Evolutionary conservation across 2,888 invertebrate species (phyloP).

Genomic region (Volucella zonaria): DNA sequence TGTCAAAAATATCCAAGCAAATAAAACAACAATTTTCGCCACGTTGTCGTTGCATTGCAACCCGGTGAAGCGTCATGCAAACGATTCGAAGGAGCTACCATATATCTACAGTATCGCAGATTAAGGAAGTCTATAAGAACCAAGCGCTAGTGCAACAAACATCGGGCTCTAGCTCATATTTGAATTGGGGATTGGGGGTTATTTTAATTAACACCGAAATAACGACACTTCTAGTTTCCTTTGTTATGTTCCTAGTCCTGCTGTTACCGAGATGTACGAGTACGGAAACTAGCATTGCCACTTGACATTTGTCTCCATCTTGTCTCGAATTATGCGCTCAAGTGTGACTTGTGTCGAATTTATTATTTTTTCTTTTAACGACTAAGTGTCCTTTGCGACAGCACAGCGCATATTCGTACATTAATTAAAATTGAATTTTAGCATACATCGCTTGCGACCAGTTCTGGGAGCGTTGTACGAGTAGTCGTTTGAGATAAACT

Average conservation of each 20-base stretch:
- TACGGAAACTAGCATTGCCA: slow-evolving; percentile 13
- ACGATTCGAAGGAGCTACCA: slow-evolving; percentile 4
- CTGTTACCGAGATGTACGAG: slow-evolving; percentile 5
- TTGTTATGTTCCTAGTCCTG: slow-evolving; percentile 6
- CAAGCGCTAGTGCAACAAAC: neutral
- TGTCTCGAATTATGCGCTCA: slow-evolving; percentile 37
- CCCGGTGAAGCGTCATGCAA: slow-evolving; percentile 13
- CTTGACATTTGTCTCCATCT: slow-evolving; percentile 48
- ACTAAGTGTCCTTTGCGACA: neutral
- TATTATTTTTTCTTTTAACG: slow-evolving; percentile 18
- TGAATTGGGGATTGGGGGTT: slow-evolving; percentile 5
- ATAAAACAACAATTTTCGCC: slow-evolving; percentile 31
- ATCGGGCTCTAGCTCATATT: neutral
- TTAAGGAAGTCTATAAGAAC: neutral
- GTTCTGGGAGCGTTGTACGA: neutral
- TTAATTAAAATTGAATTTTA: slow-evolving; percentile 40
- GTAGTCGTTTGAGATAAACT: too few relatives aligned
- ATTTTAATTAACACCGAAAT: slow-evolving; percentile 59
- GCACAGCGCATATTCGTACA: slow-evolving; percentile 13
- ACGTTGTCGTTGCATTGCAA: slow-evolving; percentile 22
- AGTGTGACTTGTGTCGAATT: slow-evolving; percentile 46
- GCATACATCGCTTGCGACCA: neutral
- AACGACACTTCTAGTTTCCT: slow-evolving; percentile 29
- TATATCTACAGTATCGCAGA: neutral
- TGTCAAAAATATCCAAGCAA: slow-evolving; percentile 36